Percentiles rank a stretch among this genome's conserved stretches.
Evolutionary conservation across 2,113 vertebrate species (phyloP).

Genomic region (Eolophus roseicapilla): DNA sequence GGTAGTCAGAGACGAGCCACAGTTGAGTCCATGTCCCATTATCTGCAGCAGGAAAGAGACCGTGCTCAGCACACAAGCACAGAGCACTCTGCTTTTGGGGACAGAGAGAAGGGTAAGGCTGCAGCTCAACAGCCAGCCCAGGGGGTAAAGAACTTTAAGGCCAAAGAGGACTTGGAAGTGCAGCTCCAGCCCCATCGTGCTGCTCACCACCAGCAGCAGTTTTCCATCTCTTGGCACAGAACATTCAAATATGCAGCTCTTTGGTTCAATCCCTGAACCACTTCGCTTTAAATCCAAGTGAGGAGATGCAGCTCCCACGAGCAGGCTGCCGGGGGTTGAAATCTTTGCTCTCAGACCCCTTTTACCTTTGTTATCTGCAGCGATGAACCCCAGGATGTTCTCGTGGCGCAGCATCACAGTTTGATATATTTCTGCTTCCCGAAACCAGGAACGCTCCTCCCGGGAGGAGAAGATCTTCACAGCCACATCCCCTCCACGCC

Average conservation of each 20-base stretch:
- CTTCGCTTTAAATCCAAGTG: not conserved
- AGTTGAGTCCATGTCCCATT: conserved; percentile 98
- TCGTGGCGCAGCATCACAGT: conserved; percentile 98
- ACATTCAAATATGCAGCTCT: not conserved
- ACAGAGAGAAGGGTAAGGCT: not conserved
- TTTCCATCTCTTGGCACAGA: not conserved
- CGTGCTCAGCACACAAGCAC: not conserved
- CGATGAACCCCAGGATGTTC: conserved; percentile 97
- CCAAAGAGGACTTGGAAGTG: not conserved
- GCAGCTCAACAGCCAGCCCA: not conserved
- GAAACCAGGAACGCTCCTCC: conserved; percentile 97
- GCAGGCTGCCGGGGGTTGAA: not conserved
- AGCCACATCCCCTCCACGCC: conserved; percentile 94
- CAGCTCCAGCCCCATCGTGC: rapidly evolving
- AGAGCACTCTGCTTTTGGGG: not conserved
- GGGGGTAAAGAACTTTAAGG: not conserved
- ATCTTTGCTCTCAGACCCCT: not conserved
- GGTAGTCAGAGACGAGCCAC: conserved; percentile 97
- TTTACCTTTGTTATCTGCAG: conserved; percentile 96
- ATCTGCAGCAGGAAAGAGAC: conserved; percentile 74
- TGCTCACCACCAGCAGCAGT: not conserved
- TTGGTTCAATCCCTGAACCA: not conserved
- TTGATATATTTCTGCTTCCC: conserved; percentile 97
- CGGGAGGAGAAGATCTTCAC: conserved; percentile 98
- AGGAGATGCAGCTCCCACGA: not conserved